Percentiles rank a stretch among this genome's conserved stretches.
These are phyloP conservation scores for Tenthredo livida DNA, from an alignment of 2,888 invertebrate species.

Conservation along the genomic window DNA sequence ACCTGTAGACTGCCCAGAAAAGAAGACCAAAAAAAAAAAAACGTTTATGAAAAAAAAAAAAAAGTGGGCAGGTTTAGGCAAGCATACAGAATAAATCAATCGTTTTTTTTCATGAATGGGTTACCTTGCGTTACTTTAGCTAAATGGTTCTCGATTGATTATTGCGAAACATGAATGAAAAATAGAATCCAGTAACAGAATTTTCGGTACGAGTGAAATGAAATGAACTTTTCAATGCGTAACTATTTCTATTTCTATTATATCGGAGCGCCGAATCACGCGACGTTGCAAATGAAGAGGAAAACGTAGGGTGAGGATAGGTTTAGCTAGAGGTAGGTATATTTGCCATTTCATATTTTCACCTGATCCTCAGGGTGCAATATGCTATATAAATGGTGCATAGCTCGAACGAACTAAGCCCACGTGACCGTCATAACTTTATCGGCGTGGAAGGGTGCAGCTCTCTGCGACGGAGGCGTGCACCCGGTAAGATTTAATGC, in stretches of 20 bases:
- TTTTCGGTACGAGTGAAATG: background rate
- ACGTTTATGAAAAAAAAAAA: background rate
- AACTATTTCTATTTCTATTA: background rate
- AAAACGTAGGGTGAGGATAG: background rate
- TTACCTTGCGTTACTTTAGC: background rate
- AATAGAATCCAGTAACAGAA: background rate
- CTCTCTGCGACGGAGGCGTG: slow-evolving; percentile 65
- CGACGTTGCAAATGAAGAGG: background rate
- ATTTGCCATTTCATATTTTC: slow-evolving; percentile 15
- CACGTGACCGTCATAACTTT: slow-evolving; percentile 52
- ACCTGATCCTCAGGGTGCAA: background rate
- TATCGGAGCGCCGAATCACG: background rate
- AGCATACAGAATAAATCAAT: background rate
- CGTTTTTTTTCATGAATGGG: background rate
- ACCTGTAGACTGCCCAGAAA: background rate
- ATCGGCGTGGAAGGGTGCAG: slow-evolving; percentile 50
- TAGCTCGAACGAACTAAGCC: background rate
- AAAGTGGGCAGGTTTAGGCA: background rate
- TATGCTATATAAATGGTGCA: slow-evolving; percentile 17
- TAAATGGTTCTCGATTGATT: background rate
- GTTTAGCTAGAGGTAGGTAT: background rate
- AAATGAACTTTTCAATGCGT: background rate
- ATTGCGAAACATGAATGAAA: background rate
- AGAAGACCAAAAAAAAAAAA: background rate
- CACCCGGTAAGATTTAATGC: slow-evolving; percentile 73